Base-by-base conservation (phyloP, 2,113 vertebrate genomes). In the Cebus imitator region DNA sequence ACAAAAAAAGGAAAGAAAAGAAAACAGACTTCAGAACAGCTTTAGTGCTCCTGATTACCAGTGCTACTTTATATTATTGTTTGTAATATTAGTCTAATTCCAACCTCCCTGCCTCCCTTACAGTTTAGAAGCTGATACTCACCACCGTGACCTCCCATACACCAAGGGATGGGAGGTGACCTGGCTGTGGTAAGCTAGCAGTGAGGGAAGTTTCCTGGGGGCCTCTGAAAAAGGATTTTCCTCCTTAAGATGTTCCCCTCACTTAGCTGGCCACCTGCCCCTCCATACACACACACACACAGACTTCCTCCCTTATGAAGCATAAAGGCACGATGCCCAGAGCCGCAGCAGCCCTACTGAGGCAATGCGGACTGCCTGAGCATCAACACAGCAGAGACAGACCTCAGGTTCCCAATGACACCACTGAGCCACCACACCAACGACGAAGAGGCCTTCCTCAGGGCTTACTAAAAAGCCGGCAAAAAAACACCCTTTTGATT, bases 261-360 rank as follows among this genome's bases (percentile, higher is more conserved):
- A 82, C 40, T 30, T 50, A 58, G 23, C 5, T 6, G 35, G 0
- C 2, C 7, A 9, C 3, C 14, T 4, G 13, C 3, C 2, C n/a
- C 57, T 13, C 2, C 32, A 13, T 6, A 50, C 21, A 87, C 66
- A 64, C 12, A 45, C 1, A 68, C 12, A 45, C 45, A 80, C 1
- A 68, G 27, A 16, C 18, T 43, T 61, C 50, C 8, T 75, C 45
- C 17, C 87, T 95, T 27, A 75, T 43, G 55, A 58, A 76, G 37
- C 35, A 32, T 57, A 75, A 32, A 92, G 81, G 35, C 48, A 16
- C 16, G 2, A 66, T 68, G 79, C 17, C 40, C 32, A 27, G 40
- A 0, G n/a, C 73, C 66, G 43, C 50, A 48, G 73, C 52, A 95
- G 81, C n/a, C 27, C 43, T 61, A 80, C 3, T 20, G 32, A 76